phyloP scores from a whole-genome alignment of 2,888 invertebrate genomes.

The Cosmia pyralina region DNA sequence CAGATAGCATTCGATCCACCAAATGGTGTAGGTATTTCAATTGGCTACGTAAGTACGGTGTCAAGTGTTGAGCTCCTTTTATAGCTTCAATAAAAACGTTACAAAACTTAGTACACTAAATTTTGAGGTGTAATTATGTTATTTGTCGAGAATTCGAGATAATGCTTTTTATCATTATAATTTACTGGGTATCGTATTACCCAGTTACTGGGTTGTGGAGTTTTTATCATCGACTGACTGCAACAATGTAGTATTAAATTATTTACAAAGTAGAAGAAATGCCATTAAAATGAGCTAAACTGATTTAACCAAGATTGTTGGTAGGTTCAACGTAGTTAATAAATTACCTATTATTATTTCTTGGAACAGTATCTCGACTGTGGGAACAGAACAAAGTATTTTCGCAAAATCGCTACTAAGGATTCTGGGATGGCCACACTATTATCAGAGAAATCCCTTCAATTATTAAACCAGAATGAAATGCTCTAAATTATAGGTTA shows the following conservation, averaged over 20 bases:
- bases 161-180: not conserved
- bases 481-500: constrained; percentile 44
- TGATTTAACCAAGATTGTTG: constrained; percentile 27
- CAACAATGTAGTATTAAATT: constrained; percentile 33
- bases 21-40: constrained; percentile 20
- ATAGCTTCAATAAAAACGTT: not conserved
- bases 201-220: too few species aligned
- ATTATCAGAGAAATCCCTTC: constrained; percentile 43
- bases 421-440: constrained; percentile 31
- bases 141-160: constrained; percentile 1
- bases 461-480: constrained; percentile 38
- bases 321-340: constrained; percentile 35
- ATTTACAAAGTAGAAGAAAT: constrained; percentile 32
- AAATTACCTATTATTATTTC: constrained; percentile 60
- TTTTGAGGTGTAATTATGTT: not conserved
- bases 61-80: not conserved
- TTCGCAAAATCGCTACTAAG: constrained; percentile 61
- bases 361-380: constrained; percentile 62
- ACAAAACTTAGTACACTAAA: too few species aligned
- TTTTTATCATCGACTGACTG: not conserved
- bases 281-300: constrained; percentile 32
- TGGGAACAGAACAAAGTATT: constrained; percentile 63
- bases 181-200: too few species aligned
- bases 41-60: not conserved
- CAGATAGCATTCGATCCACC: constrained; percentile 17